Evolutionary conservation across 2,797 vertebrate genomes (phyloP).

Genomic region (Pteronotus mesoamericanus): DNA sequence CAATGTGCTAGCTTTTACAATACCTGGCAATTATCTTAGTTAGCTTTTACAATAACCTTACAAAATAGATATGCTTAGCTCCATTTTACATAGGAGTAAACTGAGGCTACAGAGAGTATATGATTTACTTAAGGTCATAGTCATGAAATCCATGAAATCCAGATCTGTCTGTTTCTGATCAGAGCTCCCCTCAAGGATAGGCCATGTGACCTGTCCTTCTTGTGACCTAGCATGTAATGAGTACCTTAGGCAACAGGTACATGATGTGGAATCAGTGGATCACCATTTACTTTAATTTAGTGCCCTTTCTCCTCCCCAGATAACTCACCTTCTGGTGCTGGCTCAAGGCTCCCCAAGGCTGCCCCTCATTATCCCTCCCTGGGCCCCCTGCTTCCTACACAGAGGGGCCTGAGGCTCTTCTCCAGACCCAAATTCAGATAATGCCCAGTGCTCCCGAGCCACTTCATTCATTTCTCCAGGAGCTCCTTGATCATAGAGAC

Average conservation of each 20-base stretch:
- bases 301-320: background rate
- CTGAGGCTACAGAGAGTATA: background rate
- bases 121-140: background rate
- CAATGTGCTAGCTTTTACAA: background rate
- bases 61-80: background rate
- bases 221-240: background rate
- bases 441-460: background rate
- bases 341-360: background rate
- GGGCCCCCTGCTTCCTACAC: background rate
- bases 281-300: background rate
- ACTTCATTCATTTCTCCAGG: background rate
- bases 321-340: too few relatives aligned
- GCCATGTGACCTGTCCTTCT: background rate
- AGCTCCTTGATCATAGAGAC: background rate
- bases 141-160: background rate
- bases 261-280: background rate
- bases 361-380: background rate
- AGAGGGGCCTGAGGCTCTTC: background rate
- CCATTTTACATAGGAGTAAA: background rate
- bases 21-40: background rate
- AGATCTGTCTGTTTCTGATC: background rate
- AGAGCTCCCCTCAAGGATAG: background rate
- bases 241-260: accelerated
- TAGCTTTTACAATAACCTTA: background rate
- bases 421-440: background rate